These are phyloP conservation scores for Panagrolaimus sp. DNA, from an alignment of 1,140 invertebrate species.

Conservation along the genomic window DNA sequence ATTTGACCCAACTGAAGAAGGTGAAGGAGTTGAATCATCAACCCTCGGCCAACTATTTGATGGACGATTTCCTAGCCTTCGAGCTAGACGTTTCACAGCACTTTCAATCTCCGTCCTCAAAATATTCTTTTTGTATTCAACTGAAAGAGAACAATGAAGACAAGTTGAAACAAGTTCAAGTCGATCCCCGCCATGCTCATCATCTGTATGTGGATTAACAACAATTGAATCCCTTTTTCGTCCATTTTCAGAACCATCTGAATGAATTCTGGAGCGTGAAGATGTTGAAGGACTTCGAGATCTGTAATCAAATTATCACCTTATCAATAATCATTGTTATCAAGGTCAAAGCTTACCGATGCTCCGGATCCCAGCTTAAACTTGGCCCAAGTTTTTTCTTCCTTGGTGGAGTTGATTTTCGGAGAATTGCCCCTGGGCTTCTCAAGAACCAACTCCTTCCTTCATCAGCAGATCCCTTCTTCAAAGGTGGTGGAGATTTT, in stretches of 20 bases:
- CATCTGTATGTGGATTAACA: conserved; percentile 17
- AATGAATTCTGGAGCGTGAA: conserved; percentile 49
- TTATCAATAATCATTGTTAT: not conserved
- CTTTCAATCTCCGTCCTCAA: conserved; percentile 54
- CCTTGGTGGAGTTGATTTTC: conserved; percentile 23
- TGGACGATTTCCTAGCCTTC: conserved; percentile 44
- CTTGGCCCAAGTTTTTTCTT: conserved; percentile 52
- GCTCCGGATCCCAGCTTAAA: conserved; percentile 57
- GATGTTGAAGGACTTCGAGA: conserved; percentile 44
- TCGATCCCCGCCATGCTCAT: conserved; percentile 21
- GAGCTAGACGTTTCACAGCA: conserved; percentile 53
- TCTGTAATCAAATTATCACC: conserved; percentile 18
- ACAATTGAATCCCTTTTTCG: conserved; percentile 20
- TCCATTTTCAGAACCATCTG: conserved; percentile 48
- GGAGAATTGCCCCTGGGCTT: conserved; percentile 6
- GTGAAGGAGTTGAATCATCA: conserved; percentile 17
- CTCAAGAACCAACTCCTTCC: conserved; percentile 23
- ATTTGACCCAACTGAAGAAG: not conserved
- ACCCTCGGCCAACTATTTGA: conserved; percentile 27
- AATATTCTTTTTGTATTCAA: conserved; percentile 37
- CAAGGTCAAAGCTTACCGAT: conserved; percentile 29
- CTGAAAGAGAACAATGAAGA: conserved; percentile 43
- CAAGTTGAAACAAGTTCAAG: conserved; percentile 40
- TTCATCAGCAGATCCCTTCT: conserved; percentile 20
- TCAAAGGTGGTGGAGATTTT: not conserved